A percentile compares a stretch with the other conserved stretches of the same genome.
These are phyloP conservation scores for Tragelaphus oryx DNA, from an alignment of 2,797 vertebrate species.

Conservation along the genomic window DNA sequence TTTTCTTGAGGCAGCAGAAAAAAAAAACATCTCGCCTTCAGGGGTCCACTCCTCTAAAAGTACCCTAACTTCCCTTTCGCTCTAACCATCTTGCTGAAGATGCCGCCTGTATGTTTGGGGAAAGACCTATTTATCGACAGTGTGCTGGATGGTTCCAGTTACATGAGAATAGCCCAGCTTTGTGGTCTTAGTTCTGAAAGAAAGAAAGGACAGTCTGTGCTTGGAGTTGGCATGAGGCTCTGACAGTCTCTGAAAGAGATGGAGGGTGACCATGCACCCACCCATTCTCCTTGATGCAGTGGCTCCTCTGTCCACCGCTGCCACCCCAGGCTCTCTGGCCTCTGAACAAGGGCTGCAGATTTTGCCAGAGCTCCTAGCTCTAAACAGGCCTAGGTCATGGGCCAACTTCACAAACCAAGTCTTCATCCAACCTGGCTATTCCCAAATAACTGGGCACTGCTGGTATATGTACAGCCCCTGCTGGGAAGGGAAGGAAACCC, in stretches of 20 bases:
- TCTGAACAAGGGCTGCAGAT: neutral
- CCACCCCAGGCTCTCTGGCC: neutral
- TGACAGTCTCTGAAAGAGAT: neutral
- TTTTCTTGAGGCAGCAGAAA: neutral
- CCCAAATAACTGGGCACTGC: neutral
- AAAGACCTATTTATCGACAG: neutral
- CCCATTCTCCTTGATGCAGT: rapidly evolving
- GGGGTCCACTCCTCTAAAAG: neutral
- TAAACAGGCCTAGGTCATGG: neutral
- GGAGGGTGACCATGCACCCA: rapidly evolving
- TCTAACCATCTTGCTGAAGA: neutral
- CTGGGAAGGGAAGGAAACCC: neutral
- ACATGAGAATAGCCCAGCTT: neutral
- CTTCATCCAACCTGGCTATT: neutral
- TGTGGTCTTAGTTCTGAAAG: neutral
- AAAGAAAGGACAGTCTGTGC: neutral
- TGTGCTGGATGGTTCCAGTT: neutral
- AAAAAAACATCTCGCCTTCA: neutral
- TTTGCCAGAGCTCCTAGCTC: neutral
- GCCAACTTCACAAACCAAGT: neutral
- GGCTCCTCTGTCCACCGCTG: too few species aligned
- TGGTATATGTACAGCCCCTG: neutral
- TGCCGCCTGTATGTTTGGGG: neutral
- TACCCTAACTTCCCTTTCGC: neutral
- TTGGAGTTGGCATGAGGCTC: neutral